Conservation (phyloP, 2,888 invertebrate species). For the Lasiommata megera region DNA sequence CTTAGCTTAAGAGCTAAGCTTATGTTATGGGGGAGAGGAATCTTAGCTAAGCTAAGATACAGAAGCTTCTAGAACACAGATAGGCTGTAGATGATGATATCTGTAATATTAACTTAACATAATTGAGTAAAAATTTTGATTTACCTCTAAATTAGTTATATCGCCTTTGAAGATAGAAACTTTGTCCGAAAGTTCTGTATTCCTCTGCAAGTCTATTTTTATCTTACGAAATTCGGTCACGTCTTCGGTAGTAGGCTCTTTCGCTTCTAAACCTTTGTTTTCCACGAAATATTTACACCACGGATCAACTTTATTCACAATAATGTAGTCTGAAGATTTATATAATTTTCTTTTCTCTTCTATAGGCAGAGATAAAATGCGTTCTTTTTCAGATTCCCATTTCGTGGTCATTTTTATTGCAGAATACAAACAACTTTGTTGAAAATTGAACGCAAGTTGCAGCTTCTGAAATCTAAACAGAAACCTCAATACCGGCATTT, state of each 20-base stretch:
- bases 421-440: constrained; percentile 38
- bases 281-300: constrained; percentile 78
- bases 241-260: constrained; percentile 63
- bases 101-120: too few species aligned
- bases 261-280: constrained; percentile 53
- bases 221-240: constrained; percentile 53
- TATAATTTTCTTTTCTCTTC: constrained; percentile 79
- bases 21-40: too few species aligned
- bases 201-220: constrained; percentile 53
- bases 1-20: too few species aligned
- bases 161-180: constrained; percentile 88
- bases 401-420: constrained; percentile 59
- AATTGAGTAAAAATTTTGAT: neutral
- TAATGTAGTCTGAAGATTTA: constrained; percentile 59
- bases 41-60: too few species aligned
- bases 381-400: constrained; percentile 78
- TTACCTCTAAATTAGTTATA: constrained; percentile 88
- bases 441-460: neutral
- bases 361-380: constrained; percentile 70
- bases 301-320: constrained; percentile 71
- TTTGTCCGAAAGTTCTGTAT: constrained; percentile 77
- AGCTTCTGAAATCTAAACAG: neutral
- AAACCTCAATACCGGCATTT: neutral
- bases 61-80: too few species aligned
- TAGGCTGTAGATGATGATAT: too few species aligned